Conservation (phyloP, 2,113 vertebrate genomes). For the Procavia capensis region DNA sequence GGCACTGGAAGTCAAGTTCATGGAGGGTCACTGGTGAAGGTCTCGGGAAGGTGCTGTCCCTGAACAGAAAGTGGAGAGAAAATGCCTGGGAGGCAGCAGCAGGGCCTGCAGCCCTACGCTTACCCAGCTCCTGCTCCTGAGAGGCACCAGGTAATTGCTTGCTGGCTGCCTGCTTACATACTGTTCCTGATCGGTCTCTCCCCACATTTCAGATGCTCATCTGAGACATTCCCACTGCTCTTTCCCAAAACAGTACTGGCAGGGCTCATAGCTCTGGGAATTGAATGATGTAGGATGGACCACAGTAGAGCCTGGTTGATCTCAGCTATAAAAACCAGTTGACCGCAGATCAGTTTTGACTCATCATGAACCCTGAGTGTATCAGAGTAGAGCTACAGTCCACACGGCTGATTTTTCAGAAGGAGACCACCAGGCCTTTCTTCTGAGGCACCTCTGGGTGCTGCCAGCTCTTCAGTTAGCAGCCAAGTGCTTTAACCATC, state of each 20-base stretch:
- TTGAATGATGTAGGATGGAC: rapidly evolving
- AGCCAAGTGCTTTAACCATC: neutral
- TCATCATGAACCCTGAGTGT: neutral
- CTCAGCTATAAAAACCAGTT: neutral
- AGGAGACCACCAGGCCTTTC: neutral
- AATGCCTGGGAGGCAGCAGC: neutral
- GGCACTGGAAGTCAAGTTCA: neutral
- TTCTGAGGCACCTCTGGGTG: neutral
- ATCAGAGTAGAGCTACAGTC: neutral
- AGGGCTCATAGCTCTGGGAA: too few relatives aligned
- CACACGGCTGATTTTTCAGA: neutral
- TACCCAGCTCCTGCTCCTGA: rapidly evolving
- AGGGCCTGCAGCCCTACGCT: rapidly evolving
- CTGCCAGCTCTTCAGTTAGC: neutral
- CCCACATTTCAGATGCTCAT: rapidly evolving
- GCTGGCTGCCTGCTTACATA: neutral
- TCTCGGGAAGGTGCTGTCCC: neutral
- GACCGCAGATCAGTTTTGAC: neutral
- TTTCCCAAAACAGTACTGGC: neutral
- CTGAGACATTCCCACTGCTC: neutral
- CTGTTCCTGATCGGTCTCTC: neutral
- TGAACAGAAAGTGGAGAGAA: neutral
- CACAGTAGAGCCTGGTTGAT: neutral
- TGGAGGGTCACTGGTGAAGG: neutral
- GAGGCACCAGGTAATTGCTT: neutral